Evolutionary conservation across 1,140 invertebrate species (phyloP), one percentile per base, ranked within the genome.

Genomic region (Hylyphantes graminicola): DNA sequence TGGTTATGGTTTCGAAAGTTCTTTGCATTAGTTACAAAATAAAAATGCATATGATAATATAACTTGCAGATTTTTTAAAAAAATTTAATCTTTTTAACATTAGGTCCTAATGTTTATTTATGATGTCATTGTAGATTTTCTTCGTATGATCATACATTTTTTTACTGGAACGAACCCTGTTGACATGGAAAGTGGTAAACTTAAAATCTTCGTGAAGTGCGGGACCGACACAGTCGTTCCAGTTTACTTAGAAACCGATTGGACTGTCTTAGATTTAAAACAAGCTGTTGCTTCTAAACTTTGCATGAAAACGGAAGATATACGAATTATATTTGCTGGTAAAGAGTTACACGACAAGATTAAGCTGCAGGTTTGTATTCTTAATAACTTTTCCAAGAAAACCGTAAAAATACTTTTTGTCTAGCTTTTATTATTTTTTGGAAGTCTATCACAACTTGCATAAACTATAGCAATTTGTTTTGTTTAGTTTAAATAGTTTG

Each of bases 321-420:
- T 95, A 5, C 94, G 94, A 89, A 94, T 96, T 64, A 95, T 96
- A 88, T 94, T 96, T 89, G 94, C 94, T 65, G 95, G 95, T 15
- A 95, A 95, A 89, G 94, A 95, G 88, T 89, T 96, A 0, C 92
- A 93, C 80, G 93, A 96, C 89, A 92, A 93, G 12, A 93, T 92
- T 13, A 91, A 93, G 59, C 92, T 95, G 85, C 92, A 94, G 90
- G 94, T 94, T 89, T 84, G 63, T 85, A 85, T 19, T 12, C 6
- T 51, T 53, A 12, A 53, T 68, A 0, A 15, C 4, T 68, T 50
- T 68, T 51, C 12, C n/a, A 59, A 59, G 57, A 59, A 59, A 59
- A 59, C 11, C 12, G n/a, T 59, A 59, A 5, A 59, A 9, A 6
- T 59, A 13, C n/a, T 59, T 59, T 59, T 59, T 59, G 3, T 59